A percentile compares a stretch with the other conserved stretches of the same genome.
phyloP scores from a whole-genome alignment of 2,113 vertebrate genomes.

The Phrynocephalus versicolor region DNA sequence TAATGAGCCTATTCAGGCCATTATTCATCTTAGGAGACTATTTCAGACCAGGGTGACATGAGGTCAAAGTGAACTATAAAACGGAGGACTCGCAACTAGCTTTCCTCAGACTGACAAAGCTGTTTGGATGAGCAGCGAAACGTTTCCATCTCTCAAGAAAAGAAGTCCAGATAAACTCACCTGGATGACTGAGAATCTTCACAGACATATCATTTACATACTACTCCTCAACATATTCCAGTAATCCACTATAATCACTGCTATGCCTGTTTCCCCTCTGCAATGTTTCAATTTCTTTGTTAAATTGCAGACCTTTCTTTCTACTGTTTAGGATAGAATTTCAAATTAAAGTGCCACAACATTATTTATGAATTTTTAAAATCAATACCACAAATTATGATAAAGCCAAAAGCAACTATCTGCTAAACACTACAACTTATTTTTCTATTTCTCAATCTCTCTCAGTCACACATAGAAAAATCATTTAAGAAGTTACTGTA shows the following conservation, averaged over 20 bases:
- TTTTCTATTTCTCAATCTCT: not conserved
- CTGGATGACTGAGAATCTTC: too few relatives aligned
- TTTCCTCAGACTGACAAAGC: too few relatives aligned
- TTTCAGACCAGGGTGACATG: too few relatives aligned
- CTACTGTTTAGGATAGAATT: not conserved
- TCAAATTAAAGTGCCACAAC: not conserved
- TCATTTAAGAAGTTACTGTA: slow-evolving; percentile 56
- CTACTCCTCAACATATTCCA: not conserved
- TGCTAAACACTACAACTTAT: not conserved
- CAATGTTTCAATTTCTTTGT: not conserved
- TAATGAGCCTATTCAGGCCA: too few relatives aligned
- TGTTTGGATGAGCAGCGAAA: too few relatives aligned
- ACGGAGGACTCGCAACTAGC: too few relatives aligned
- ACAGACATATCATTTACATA: too few relatives aligned
- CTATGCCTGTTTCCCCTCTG: not conserved
- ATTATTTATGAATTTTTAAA: not conserved
- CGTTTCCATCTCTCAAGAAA: too few relatives aligned
- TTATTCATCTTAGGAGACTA: too few relatives aligned
- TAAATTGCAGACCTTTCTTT: not conserved
- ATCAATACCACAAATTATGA: not conserved
- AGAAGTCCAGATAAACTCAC: too few relatives aligned
- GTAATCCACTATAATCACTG: not conserved
- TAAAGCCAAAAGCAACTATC: not conserved
- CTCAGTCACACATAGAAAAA: not conserved
- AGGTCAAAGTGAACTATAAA: too few relatives aligned